Evolutionary conservation across 2,797 vertebrate genomes (phyloP).

Genomic region (Microchirus variegatus): DNA sequence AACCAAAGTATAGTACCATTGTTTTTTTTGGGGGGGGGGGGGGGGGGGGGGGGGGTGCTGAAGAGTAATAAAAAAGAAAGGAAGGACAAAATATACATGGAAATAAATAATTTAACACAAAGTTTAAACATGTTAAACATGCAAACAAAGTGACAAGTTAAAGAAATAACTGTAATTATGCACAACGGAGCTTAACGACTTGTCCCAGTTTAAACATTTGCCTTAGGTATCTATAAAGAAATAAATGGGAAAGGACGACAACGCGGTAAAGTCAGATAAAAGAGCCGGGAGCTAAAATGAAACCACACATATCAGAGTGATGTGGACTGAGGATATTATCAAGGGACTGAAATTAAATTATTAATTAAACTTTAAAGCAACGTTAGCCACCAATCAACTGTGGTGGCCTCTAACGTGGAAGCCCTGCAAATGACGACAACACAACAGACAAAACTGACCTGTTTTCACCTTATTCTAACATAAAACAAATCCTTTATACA

Average conservation of each 20-base stretch:
- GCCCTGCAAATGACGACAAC: neutral
- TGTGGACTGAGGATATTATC: constrained; percentile 26
- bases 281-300: constrained; percentile 33
- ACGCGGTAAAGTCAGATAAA: constrained; percentile 41
- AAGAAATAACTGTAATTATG: constrained; percentile 55
- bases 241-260: constrained; percentile 47
- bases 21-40: too few species aligned
- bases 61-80: constrained; percentile 25
- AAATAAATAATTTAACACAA: constrained; percentile 76
- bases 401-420: constrained; percentile 17
- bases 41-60: too few species aligned
- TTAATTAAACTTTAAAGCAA: constrained; percentile 43
- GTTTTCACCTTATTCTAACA: constrained; percentile 18
- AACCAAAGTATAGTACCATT: constrained; percentile 46
- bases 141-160: constrained; percentile 62
- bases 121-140: constrained; percentile 62
- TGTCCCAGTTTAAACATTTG: constrained; percentile 39
- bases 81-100: constrained; percentile 40
- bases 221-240: constrained; percentile 47
- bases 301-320: constrained; percentile 43
- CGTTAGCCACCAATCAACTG: constrained; percentile 20
- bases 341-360: constrained; percentile 35
- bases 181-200: constrained; percentile 48
- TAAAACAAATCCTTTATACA: constrained; percentile 34
- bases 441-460: constrained; percentile 24